Conservation (phyloP, 2,113 vertebrate genomes). For the Petrocephalus microphthalmus region DNA sequence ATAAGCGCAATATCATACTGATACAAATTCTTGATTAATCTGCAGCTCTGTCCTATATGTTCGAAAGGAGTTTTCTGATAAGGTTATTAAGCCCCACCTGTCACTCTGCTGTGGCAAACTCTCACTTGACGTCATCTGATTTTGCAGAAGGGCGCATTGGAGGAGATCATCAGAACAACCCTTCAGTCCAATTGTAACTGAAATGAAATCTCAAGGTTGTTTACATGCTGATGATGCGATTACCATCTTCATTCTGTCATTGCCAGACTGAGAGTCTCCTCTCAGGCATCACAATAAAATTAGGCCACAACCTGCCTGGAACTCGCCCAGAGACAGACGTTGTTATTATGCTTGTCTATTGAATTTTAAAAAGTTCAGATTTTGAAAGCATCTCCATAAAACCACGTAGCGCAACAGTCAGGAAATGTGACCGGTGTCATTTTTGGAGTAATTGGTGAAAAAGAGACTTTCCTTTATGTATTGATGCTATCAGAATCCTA, state of each 20-base stretch:
- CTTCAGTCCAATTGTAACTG: constrained; percentile 42
- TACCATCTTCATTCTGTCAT: neutral
- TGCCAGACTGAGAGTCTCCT: constrained; percentile 48
- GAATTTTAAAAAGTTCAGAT: constrained; percentile 24
- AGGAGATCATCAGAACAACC: constrained; percentile 49
- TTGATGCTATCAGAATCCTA: neutral
- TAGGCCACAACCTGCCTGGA: constrained; percentile 29
- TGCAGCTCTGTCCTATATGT: neutral
- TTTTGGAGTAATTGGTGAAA: neutral
- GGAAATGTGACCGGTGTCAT: neutral
- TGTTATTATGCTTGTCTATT: neutral
- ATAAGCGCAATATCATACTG: neutral
- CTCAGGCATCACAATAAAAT: constrained; percentile 41
- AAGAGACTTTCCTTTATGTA: neutral
- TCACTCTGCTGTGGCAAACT: neutral
- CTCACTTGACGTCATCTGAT: constrained; percentile 17
- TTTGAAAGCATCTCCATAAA: neutral
- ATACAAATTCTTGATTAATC: neutral
- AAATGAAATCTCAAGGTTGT: neutral
- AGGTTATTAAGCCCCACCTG: neutral
- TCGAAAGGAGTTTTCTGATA: neutral
- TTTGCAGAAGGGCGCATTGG: constrained; percentile 53
- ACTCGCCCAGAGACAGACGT: neutral
- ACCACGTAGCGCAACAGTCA: neutral
- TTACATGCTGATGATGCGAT: neutral